Conservation (phyloP, 2,113 vertebrate species). For the Saguinus imperator region DNA sequence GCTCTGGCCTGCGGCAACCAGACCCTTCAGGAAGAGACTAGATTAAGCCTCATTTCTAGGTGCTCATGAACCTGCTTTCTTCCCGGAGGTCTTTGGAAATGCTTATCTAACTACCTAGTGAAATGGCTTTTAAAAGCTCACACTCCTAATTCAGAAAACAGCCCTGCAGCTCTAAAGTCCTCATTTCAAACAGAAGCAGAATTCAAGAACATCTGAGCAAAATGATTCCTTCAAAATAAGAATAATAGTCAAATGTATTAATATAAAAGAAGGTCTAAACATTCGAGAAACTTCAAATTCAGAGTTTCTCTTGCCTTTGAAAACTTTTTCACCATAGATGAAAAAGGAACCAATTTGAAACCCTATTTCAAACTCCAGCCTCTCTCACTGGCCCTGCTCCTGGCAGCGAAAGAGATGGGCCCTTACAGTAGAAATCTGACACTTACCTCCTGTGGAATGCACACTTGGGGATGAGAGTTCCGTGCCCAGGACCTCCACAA, state of each 20-base stretch:
- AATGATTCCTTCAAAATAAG: not conserved
- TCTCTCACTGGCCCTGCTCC: not conserved
- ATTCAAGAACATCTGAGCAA: not conserved
- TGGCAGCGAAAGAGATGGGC: not conserved
- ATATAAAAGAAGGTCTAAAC: not conserved
- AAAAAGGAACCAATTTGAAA: no score
- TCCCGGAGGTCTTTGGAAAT: not conserved
- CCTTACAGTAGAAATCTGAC: not conserved
- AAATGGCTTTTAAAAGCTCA: not conserved
- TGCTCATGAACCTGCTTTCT: not conserved
- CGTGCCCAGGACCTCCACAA: fast-evolving
- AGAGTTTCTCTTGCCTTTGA: not conserved
- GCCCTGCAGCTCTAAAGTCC: not conserved
- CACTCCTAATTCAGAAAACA: not conserved
- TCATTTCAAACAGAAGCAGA: not conserved
- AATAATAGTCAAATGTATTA: not conserved
- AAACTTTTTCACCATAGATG: not conserved
- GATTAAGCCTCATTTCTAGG: not conserved
- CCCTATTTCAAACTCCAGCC: not conserved
- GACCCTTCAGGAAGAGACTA: not conserved
- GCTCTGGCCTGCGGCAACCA: not conserved
- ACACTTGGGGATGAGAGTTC: not conserved
- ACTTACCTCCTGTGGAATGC: fast-evolving
- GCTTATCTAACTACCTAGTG: not conserved
- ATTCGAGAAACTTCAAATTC: fast-evolving